phyloP scores from a whole-genome alignment of 2,113 vertebrate genomes.

The Balaeniceps rex region DNA sequence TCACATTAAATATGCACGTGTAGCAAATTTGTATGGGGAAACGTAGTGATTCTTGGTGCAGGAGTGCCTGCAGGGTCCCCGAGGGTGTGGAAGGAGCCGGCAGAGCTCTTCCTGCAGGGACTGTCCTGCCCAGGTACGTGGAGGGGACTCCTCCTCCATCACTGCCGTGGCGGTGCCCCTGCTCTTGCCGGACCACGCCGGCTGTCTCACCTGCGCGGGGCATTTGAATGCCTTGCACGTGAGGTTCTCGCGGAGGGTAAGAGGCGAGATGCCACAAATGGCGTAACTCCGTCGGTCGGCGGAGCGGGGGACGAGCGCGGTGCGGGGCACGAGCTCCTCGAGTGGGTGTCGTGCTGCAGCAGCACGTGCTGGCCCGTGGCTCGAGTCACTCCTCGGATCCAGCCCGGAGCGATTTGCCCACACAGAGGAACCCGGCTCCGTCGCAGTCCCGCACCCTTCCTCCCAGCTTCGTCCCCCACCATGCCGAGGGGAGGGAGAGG shows the following conservation, averaged over 20 bases:
- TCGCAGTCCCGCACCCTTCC: rapidly evolving
- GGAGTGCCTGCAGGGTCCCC: background rate
- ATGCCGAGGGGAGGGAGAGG: background rate
- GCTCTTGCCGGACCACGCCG: rapidly evolving
- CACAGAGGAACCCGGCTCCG: background rate
- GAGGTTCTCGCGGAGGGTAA: background rate
- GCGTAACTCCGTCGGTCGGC: rapidly evolving
- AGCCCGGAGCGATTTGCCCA: rapidly evolving
- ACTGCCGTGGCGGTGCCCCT: rapidly evolving
- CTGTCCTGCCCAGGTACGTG: no score
- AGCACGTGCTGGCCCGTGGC: rapidly evolving
- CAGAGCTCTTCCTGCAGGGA: background rate
- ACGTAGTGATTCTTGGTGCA: background rate
- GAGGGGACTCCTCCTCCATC: background rate
- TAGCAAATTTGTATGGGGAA: background rate
- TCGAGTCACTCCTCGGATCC: background rate
- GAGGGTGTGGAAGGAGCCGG: background rate
- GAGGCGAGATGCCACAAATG: rapidly evolving
- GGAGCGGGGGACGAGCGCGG: rapidly evolving
- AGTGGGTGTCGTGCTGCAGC: background rate
- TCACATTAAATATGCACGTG: rapidly evolving
- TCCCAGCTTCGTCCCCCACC: background rate
- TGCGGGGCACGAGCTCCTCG: rapidly evolving
- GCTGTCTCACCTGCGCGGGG: background rate
- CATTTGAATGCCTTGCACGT: background rate